Conservation (phyloP, 2,888 invertebrate species). For the Apodemia zela region DNA sequence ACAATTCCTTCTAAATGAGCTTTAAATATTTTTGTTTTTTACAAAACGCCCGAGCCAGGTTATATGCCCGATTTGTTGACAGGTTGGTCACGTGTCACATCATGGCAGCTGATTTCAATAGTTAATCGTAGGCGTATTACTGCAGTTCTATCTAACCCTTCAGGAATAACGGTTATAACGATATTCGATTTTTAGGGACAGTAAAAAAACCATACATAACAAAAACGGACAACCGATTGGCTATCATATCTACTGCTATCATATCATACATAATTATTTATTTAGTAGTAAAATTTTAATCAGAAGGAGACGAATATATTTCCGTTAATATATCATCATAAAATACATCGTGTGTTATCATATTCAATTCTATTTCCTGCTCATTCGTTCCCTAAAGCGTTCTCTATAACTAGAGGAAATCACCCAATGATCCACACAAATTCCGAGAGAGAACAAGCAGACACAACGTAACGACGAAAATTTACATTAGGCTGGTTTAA, state of each 20-base stretch:
- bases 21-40: too few relatives aligned
- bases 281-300: neutral
- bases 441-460: constrained; percentile 52
- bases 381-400: constrained; percentile 18
- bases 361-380: constrained; percentile 19
- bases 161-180: too few relatives aligned
- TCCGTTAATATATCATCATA: neutral
- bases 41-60: too few relatives aligned
- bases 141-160: too few relatives aligned
- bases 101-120: too few relatives aligned
- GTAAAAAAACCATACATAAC: too few relatives aligned
- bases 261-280: neutral
- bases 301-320: neutral
- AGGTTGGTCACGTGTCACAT: too few relatives aligned
- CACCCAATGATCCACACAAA: constrained; percentile 47
- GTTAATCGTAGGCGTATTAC: too few relatives aligned
- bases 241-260: too few relatives aligned
- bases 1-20: too few relatives aligned
- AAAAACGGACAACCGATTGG: neutral
- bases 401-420: constrained; percentile 49
- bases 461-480: constrained; percentile 64
- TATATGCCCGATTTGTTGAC: too few relatives aligned
- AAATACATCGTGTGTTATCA: neutral
- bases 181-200: too few relatives aligned
- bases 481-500: constrained; percentile 75